Conservation (phyloP, 1,140 invertebrate genomes). For the Drosophila trapezifrons region DNA sequence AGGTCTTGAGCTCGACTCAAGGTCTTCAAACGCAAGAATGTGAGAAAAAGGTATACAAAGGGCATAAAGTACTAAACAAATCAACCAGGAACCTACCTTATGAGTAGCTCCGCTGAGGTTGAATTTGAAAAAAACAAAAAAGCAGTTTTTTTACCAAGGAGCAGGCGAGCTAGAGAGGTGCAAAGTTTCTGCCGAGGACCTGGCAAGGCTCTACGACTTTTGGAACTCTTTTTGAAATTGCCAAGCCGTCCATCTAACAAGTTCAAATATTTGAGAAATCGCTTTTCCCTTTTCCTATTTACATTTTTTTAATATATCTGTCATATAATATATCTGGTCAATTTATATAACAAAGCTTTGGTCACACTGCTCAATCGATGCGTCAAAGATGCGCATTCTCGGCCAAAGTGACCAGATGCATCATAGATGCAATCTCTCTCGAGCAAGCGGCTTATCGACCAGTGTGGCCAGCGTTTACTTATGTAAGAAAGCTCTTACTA, state of each 20-base stretch:
- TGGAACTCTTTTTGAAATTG: slow-evolving; percentile 2
- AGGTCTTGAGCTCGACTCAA: no score
- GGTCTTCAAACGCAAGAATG: no score
- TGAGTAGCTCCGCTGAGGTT: not conserved
- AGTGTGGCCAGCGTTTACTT: no score
- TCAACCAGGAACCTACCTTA: no score
- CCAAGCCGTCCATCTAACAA: no score
- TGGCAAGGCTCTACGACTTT: not conserved
- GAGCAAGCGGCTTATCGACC: no score
- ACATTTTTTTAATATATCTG: not conserved
- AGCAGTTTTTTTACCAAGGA: not conserved
- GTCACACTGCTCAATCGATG: not conserved
- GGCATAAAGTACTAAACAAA: not conserved
- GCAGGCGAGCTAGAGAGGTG: slow-evolving; percentile 7
- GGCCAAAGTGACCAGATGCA: not conserved
- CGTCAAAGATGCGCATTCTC: no score
- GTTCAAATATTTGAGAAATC: not conserved
- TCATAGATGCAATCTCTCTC: no score
- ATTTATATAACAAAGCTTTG: not conserved
- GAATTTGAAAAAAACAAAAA: not conserved
- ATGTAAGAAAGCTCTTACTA: no score
- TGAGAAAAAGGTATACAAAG: not conserved
- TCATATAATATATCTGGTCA: no score
- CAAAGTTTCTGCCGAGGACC: not conserved
- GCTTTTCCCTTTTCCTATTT: not conserved